phyloP scores from a whole-genome alignment of 2,113 vertebrate species.

The Silurus glanis region DNA sequence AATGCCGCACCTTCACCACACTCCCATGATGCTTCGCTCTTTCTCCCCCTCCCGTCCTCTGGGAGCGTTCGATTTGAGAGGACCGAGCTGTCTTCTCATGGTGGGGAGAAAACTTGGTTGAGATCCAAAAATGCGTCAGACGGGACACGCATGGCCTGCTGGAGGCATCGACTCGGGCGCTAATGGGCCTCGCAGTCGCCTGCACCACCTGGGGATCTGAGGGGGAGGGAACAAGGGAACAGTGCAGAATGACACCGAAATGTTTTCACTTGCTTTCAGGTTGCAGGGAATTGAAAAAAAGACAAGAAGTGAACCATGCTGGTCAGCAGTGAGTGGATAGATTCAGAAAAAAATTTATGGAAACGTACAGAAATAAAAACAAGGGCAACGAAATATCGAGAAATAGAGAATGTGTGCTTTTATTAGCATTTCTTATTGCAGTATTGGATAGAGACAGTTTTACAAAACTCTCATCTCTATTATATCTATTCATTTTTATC shows the following conservation, averaged over 20 bases:
- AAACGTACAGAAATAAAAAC: background rate
- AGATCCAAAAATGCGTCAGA: constrained; percentile 81
- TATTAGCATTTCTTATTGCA: background rate
- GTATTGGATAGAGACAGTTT: background rate
- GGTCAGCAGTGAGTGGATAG: background rate
- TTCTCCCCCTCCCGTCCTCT: constrained; percentile 66
- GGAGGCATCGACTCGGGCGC: constrained; percentile 77
- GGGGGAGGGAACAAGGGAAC: constrained; percentile 46
- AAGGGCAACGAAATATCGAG: background rate
- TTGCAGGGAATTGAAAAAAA: background rate
- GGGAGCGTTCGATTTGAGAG: constrained; percentile 69
- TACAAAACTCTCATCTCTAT: background rate
- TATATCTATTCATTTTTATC: too few species aligned
- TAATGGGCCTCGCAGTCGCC: constrained; percentile 78
- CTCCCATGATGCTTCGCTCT: constrained; percentile 69
- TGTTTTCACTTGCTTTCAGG: constrained; percentile 17
- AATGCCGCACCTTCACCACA: constrained; percentile 62
- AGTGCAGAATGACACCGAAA: constrained; percentile 60
- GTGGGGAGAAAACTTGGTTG: constrained; percentile 74
- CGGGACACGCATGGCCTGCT: constrained; percentile 79
- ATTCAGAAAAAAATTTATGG: too few species aligned
- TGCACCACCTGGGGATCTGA: constrained; percentile 77
- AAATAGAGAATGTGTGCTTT: background rate
- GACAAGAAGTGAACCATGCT: background rate
- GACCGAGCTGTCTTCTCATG: constrained; percentile 71